Evolutionary conservation across 2,888 invertebrate species (phyloP).

Genomic region (Ypsolopha sequella): DNA sequence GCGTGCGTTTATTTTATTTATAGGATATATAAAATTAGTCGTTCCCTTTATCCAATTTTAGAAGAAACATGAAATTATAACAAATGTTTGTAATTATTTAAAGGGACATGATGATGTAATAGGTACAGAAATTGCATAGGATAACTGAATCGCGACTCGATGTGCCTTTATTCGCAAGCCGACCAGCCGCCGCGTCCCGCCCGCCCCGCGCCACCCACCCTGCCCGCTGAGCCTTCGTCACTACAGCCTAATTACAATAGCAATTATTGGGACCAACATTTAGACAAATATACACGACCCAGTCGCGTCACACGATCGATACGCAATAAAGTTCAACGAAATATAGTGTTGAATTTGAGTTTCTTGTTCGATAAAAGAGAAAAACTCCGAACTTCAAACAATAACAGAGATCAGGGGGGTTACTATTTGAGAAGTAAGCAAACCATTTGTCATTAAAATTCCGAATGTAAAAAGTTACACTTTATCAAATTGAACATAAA

Average conservation of each 20-base stretch:
- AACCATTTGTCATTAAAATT: too few relatives aligned
- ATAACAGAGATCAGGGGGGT: neutral
- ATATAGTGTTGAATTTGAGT: constrained; percentile 2
- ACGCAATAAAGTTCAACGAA: constrained; percentile 44
- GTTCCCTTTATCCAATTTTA: constrained; percentile 52
- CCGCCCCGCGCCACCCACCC: constrained; percentile 21
- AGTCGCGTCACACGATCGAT: constrained; percentile 35
- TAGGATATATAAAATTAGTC: constrained; percentile 31
- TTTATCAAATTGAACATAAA: too few relatives aligned
- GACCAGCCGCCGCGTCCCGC: constrained; percentile 48
- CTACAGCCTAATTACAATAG: constrained; percentile 48
- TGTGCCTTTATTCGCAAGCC: constrained; percentile 68
- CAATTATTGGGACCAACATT: constrained; percentile 69
- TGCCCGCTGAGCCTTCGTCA: neutral
- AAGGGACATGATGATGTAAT: constrained; percentile 36
- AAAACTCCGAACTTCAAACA: neutral
- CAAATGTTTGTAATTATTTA: constrained; percentile 4
- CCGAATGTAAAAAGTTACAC: too few relatives aligned
- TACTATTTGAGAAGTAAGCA: too few relatives aligned
- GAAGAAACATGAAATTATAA: constrained; percentile 13
- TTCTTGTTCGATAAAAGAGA: too few relatives aligned
- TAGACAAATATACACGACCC: constrained; percentile 65
- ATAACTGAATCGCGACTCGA: constrained; percentile 59
- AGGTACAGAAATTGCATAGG: constrained; percentile 43
- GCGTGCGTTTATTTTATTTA: constrained; percentile 50